A percentile compares a stretch with the other conserved stretches of the same genome.
Conservation (phyloP, 2,888 invertebrate genomes). For the Andrena camellia region DNA sequence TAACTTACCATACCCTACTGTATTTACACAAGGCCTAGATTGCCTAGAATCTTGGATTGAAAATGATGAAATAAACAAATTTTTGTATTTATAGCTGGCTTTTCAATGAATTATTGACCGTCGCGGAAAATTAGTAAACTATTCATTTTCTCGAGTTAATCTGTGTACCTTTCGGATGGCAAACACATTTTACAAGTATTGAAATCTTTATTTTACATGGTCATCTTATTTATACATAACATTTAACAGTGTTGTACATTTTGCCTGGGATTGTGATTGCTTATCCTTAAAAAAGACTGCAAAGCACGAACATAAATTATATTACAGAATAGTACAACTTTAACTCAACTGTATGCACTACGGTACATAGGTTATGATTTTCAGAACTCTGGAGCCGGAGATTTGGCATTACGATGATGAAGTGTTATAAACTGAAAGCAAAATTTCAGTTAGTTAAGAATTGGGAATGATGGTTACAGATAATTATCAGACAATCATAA, state of each 20-base stretch:
- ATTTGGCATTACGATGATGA: slow-evolving; percentile 80
- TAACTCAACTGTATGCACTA: slow-evolving; percentile 44
- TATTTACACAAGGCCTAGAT: too few relatives aligned
- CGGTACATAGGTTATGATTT: slow-evolving; percentile 16
- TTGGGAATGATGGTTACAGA: not conserved
- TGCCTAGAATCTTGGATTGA: too few relatives aligned
- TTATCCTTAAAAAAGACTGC: not conserved
- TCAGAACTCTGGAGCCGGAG: slow-evolving; percentile 90
- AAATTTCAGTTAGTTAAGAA: slow-evolving; percentile 40
- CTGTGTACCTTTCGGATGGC: too few relatives aligned
- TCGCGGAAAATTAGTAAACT: too few relatives aligned
- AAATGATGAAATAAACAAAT: too few relatives aligned
- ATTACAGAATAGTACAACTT: not conserved
- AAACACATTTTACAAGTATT: not conserved
- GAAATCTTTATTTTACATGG: slow-evolving; percentile 21
- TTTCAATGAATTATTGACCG: too few relatives aligned
- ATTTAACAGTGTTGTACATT: not conserved
- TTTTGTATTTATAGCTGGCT: too few relatives aligned
- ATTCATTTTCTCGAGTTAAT: too few relatives aligned
- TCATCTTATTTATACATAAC: slow-evolving; percentile 17
- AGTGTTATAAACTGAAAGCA: slow-evolving; percentile 90
- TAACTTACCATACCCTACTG: too few relatives aligned
- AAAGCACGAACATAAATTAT: not conserved
- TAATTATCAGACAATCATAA: not conserved
- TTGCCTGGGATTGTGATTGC: not conserved